A percentile compares a stretch with the other conserved stretches of the same genome.
phyloP scores from a whole-genome alignment of 1,140 invertebrate species.

The Lamellibrachia luymesi region DNA sequence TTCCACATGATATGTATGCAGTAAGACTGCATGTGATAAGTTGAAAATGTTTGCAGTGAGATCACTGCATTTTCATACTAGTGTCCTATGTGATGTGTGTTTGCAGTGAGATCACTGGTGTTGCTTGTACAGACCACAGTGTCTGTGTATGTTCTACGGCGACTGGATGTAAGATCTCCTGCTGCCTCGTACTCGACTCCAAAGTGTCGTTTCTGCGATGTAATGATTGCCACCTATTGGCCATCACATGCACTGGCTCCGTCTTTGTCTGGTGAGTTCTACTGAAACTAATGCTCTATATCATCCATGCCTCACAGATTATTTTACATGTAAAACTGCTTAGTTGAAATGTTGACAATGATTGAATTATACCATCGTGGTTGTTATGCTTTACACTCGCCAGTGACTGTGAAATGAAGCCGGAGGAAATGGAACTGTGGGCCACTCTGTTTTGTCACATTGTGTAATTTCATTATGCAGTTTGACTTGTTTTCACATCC shows the following conservation, averaged over 20 bases:
- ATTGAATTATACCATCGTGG: not conserved
- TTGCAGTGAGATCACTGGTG: not conserved
- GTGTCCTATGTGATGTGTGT: not conserved
- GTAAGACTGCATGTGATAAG: too few species aligned
- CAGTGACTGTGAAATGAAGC: too few species aligned
- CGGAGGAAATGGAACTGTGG: too few species aligned
- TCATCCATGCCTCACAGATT: not conserved
- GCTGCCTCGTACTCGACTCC: conserved; percentile 20
- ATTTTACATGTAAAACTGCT: not conserved
- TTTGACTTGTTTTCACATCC: too few species aligned
- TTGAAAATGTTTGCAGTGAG: too few species aligned
- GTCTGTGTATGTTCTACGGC: conserved; percentile 58
- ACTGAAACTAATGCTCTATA: not conserved
- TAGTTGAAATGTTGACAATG: not conserved
- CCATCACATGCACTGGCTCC: conserved; percentile 49
- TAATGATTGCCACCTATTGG: conserved; percentile 49
- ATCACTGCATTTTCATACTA: too few species aligned
- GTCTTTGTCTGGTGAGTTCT: conserved; percentile 51
- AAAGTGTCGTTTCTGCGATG: conserved; percentile 3
- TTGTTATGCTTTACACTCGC: too few species aligned
- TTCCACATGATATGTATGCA: too few species aligned
- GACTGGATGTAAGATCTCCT: conserved; percentile 61
- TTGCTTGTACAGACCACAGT: conserved; percentile 2
- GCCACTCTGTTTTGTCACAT: too few species aligned
- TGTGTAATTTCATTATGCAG: too few species aligned